A percentile compares a stretch with the other conserved stretches of the same genome.
Conservation (phyloP, 2,113 vertebrate species). For the Himantopus leucocephalus region DNA sequence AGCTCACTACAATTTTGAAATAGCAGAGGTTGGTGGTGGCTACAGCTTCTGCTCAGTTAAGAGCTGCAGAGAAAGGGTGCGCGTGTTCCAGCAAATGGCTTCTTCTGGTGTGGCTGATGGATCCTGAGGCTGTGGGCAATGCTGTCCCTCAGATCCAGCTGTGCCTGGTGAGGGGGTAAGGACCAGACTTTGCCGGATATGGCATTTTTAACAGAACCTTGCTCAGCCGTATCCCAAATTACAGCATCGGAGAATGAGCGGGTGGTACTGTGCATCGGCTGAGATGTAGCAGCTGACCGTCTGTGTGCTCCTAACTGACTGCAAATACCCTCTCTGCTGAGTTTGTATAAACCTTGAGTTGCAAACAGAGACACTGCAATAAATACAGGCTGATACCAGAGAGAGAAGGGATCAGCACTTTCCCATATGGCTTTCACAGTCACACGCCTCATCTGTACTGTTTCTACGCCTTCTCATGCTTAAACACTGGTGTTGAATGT, state of each 20-base stretch:
- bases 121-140: background rate
- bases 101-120: background rate
- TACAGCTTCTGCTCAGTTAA: background rate
- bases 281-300: background rate
- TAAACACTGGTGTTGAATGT: background rate
- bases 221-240: background rate
- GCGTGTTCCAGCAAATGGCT: background rate
- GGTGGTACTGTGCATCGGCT: too few relatives aligned
- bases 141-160: background rate
- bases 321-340: background rate
- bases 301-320: background rate
- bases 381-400: background rate
- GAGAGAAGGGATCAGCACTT: background rate
- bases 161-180: background rate
- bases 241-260: accelerated
- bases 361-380: background rate
- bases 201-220: background rate
- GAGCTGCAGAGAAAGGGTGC: background rate
- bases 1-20: background rate
- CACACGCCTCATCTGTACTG: background rate
- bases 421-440: background rate
- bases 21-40: background rate
- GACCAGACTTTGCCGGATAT: background rate
- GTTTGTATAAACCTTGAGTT: background rate
- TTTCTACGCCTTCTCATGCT: background rate